These are phyloP conservation scores for Pemphigus obesinymphae DNA, from an alignment of 1,140 invertebrate species.

Conservation along the genomic window DNA sequence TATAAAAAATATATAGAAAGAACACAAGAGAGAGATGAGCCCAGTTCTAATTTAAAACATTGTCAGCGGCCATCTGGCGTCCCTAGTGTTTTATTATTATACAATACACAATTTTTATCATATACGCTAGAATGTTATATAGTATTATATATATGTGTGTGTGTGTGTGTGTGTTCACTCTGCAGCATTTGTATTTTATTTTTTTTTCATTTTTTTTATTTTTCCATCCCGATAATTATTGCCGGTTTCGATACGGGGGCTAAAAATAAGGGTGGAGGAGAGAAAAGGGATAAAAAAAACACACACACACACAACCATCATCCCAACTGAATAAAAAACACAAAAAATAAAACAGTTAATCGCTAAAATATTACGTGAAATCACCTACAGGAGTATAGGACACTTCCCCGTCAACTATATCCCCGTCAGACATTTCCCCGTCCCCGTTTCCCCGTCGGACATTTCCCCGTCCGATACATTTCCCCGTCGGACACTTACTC, in stretches of 20 bases:
- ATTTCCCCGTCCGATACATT: no score
- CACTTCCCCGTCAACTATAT: no score
- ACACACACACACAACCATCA: no score
- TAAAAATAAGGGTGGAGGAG: background rate
- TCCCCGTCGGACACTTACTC: no score
- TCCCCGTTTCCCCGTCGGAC: no score
- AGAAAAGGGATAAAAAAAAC: background rate
- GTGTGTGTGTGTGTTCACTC: no score
- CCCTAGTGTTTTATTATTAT: constrained; percentile 41
- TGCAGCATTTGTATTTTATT: background rate
- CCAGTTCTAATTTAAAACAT: constrained; percentile 39
- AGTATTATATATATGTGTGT: no score
- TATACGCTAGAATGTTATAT: no score
- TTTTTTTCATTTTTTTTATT: background rate
- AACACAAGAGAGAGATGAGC: background rate
- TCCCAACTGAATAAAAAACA: background rate
- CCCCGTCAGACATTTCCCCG: no score
- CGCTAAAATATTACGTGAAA: background rate
- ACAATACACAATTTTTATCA: constrained; percentile 40
- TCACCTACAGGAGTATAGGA: no score
- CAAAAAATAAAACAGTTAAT: background rate
- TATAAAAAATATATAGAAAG: constrained; percentile 12
- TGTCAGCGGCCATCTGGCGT: constrained; percentile 40
- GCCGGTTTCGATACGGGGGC: constrained; percentile 14
- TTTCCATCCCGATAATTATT: constrained; percentile 27